Evolutionary conservation across 2,888 invertebrate species (phyloP), one percentile per base, ranked within the genome.

Genomic region (Eupeodes luniger): DNA sequence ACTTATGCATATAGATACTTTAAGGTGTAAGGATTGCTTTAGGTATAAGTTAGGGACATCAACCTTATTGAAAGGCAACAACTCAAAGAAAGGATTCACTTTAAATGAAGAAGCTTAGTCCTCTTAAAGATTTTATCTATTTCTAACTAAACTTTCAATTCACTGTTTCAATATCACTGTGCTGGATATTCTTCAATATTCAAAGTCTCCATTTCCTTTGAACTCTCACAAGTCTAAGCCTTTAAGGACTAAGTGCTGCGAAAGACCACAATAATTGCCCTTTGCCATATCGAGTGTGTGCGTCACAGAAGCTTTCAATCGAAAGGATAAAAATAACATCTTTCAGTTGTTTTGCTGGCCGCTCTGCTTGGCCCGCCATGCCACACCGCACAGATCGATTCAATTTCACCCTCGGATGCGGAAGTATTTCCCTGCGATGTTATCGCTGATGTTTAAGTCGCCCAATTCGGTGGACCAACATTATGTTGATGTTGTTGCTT

Each of bases 351-450:
- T 69, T 76, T 88, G 86, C 91, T 27, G 27, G 27, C 5, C 40
- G 40, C 9, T 40, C 40, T 2, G 27, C 27, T 27, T 27, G 2
- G 40, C 40, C 40, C 40, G 40, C 40, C 40, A 40, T 9, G 40
- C 1, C 40, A 40, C 40, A 5, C 40, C 91, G 27, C 27, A 90
- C 91, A 92, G 92, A 92, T 92, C 91, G 91, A 91, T 92, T 92
- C 91, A 91, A 92, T 92, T 92, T 92, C 90, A 91, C 90, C 90
- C 91, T 91, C 90, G 91, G 91, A 91, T 91, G 40, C 40, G 91
- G 90, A 90, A 91, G 90, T 90, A 89, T 89, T 85, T 81, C 76
- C 69, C 64, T 7, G 40, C 40, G 40, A 40, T 79, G 66, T 61
- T 89, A 74, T 61, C 86, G 72, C 53, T 80, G 67, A 70, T 86